Evolutionary conservation across 2,888 invertebrate species (phyloP), one percentile per base, ranked within the genome.

Genomic region (Synanthedon andrenaeformis): DNA sequence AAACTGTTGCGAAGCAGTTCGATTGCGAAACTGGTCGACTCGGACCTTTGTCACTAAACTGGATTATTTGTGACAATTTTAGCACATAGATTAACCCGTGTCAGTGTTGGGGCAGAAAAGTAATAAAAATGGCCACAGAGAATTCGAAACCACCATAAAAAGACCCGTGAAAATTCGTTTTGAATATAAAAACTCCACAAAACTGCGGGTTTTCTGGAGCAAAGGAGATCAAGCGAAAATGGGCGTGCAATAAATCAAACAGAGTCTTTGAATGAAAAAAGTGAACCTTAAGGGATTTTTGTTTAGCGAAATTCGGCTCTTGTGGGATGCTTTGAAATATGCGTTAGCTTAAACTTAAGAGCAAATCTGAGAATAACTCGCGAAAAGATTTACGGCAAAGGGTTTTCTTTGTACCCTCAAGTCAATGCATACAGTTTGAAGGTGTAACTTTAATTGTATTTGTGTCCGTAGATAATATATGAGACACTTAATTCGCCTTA

Each of bases 241-340:
- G 56, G 57, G 51, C 53, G 49, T 48, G 53, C 51, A 35, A 58
- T 58, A 58, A 58, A 58, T 58, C 58, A 58, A 58, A 58, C 54
- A 54, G 58, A 42, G 19, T 42, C 52, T 28, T 19, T 19, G 49
- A 49, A 49, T 49, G 49, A 49, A 49, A 49, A 17, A 17, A 49
- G 49, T 49, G 23, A 17, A 12, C 12, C 49, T 11, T 19, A 6
- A 49, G 49, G 49, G 49, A 49, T 17, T 49, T 45, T 49, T 49
- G 49, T 49, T 49, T 49, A 17, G 49, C 19, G 49, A 49, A 49
- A 17, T 17, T 49, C 19, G 49, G 49, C 17, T 14, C 45, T 45
- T 45, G 45, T 14, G 45, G 23, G 45, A 45, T 45, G 14, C 45
- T 45, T 45, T 45, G 35, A 35, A 35, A 35, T 35, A 35, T 35